These are phyloP conservation scores for Azorinus chamasolen DNA, from an alignment of 2,888 invertebrate species.

Conservation along the genomic window DNA sequence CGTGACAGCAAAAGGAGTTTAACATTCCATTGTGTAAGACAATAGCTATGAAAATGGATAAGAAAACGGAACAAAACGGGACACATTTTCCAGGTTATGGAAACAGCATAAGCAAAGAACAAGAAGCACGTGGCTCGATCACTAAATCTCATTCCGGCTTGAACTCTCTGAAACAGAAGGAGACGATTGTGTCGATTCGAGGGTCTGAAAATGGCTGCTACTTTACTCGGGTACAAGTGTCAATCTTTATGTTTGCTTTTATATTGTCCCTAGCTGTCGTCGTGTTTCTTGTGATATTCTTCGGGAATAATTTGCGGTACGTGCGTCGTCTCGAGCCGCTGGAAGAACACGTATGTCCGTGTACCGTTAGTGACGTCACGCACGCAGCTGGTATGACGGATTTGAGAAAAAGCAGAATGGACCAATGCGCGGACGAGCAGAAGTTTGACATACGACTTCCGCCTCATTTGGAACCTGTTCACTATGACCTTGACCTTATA, in stretches of 20 bases:
- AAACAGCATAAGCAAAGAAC: constrained; percentile 18
- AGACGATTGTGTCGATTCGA: constrained; percentile 64
- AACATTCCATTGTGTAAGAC: no score
- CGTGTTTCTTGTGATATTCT: constrained; percentile 63
- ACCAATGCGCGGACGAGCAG: constrained; percentile 22
- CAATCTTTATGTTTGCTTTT: constrained; percentile 57
- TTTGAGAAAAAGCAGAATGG: constrained; percentile 3
- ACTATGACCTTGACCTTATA: constrained; percentile 74
- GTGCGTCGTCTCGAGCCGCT: constrained; percentile 9
- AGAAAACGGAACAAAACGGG: no score
- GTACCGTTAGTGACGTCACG: constrained; percentile 1
- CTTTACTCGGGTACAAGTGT: constrained; percentile 66
- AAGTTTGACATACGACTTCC: constrained; percentile 73
- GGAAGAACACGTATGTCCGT: constrained; percentile 1
- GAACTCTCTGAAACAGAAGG: constrained; percentile 45
- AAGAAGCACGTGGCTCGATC: constrained; percentile 31
- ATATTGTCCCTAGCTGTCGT: constrained; percentile 63
- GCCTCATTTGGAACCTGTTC: constrained; percentile 68
- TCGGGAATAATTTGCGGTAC: constrained; percentile 20
- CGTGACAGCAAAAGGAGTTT: no score
- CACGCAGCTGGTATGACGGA: constrained; percentile 1
- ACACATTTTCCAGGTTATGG: no score
- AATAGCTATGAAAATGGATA: no score
- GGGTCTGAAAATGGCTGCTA: constrained; percentile 65
- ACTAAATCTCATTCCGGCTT: constrained; percentile 50